Percentiles rank a stretch among this genome's conserved stretches.
These are phyloP conservation scores for Augochlora pura DNA, from an alignment of 1,140 invertebrate genomes.

Conservation along the genomic window DNA sequence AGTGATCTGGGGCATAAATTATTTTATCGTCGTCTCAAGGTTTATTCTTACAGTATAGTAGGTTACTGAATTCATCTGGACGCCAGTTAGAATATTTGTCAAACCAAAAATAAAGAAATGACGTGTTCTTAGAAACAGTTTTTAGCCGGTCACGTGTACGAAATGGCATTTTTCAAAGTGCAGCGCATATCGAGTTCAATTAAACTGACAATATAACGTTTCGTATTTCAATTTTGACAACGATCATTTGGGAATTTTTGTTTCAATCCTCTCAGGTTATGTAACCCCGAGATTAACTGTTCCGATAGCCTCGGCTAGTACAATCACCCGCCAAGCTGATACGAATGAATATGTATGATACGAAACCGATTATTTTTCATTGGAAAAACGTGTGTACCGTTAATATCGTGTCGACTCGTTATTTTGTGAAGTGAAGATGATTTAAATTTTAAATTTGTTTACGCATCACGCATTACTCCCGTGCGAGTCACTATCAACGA, in stretches of 20 bases:
- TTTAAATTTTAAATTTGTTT: neutral
- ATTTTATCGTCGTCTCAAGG: too few relatives aligned
- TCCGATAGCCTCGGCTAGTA: neutral
- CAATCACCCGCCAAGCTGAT: neutral
- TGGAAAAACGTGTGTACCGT: neutral
- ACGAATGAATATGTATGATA: constrained; percentile 9
- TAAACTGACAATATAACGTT: neutral
- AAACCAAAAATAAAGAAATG: too few relatives aligned
- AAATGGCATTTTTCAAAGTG: too few relatives aligned
- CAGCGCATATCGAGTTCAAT: too few relatives aligned
- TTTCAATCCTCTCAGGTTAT: neutral
- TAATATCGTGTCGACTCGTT: neutral
- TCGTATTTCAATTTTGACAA: neutral
- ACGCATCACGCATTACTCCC: neutral
- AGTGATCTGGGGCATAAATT: too few relatives aligned
- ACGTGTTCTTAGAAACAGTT: too few relatives aligned
- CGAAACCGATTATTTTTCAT: neutral
- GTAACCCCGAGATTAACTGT: constrained; percentile 1
- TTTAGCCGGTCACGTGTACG: too few relatives aligned
- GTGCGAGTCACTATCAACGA: neutral
- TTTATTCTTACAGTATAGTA: too few relatives aligned
- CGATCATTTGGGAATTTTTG: neutral
- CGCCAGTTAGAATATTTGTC: too few relatives aligned
- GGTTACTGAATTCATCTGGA: too few relatives aligned
- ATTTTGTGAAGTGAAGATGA: neutral